Percentiles rank a stretch among this genome's conserved stretches.
phyloP scores from a whole-genome alignment of 2,113 vertebrate species.

The Nibea coibor region DNA sequence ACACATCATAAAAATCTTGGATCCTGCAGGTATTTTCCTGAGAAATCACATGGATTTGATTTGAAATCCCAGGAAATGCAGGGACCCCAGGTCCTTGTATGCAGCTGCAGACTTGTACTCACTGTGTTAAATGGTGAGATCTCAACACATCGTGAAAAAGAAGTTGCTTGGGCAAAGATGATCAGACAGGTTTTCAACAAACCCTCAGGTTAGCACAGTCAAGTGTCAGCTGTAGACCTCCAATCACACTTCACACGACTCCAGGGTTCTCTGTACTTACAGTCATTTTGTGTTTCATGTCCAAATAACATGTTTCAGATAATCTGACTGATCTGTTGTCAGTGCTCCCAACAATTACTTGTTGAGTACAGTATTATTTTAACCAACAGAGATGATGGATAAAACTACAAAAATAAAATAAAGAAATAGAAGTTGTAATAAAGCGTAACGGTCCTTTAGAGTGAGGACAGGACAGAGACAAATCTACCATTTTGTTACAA shows the following conservation, averaged over 20 bases:
- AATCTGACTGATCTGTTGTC: neutral
- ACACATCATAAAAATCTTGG: neutral
- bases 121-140: neutral
- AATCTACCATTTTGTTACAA: slow-evolving; percentile 18
- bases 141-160: neutral
- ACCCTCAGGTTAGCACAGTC: neutral
- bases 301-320: neutral
- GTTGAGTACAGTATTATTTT: neutral
- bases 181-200: neutral
- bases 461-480: slow-evolving; percentile 12
- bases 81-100: no score
- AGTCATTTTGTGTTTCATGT: neutral
- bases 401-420: neutral
- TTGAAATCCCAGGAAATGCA: neutral
- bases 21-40: neutral
- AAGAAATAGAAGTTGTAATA: neutral
- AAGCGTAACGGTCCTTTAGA: neutral
- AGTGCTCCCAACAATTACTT: neutral
- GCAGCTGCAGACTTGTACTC: neutral
- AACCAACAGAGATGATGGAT: neutral
- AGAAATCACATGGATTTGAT: neutral
- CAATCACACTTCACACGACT: neutral
- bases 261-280: neutral
- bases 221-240: neutral
- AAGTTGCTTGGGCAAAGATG: neutral